Conservation (phyloP, 2,113 vertebrate species). For the Entomyzon cyanotis region DNA sequence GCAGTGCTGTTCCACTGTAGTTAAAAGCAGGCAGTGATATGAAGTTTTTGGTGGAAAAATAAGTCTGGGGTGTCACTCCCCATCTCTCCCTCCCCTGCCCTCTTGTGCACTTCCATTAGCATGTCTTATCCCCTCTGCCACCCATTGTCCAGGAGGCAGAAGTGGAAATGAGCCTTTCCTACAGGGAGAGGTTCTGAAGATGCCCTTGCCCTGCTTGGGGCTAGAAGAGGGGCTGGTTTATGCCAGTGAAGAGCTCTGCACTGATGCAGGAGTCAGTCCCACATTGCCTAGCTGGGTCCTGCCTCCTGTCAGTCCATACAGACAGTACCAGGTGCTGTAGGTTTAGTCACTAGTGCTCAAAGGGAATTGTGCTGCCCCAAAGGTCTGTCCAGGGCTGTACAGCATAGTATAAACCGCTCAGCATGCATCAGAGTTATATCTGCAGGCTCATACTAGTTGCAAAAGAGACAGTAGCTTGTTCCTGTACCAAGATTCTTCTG, state of each 20-base stretch:
- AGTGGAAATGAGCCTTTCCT: not conserved
- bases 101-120: not conserved
- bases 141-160: not conserved
- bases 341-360: not conserved
- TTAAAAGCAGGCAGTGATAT: not conserved
- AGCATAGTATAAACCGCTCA: not conserved
- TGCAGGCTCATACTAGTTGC: not conserved
- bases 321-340: not conserved
- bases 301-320: not conserved
- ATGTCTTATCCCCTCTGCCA: not conserved
- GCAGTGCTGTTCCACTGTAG: not conserved
- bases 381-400: not conserved
- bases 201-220: not conserved
- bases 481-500: slow-evolving; percentile 11
- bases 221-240: not conserved
- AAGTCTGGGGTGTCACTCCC: not conserved
- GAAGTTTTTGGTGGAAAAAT: not conserved
- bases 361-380: not conserved
- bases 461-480: slow-evolving; percentile 20
- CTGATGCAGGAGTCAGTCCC: not conserved
- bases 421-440: not conserved
- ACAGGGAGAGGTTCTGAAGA: not conserved
- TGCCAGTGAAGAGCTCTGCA: not conserved
- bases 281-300: not conserved
- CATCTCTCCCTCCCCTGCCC: not conserved